Evolutionary conservation across 2,888 invertebrate genomes (phyloP), one percentile per base, ranked within the genome.

Genomic region (Eristalinus sepulchralis): DNA sequence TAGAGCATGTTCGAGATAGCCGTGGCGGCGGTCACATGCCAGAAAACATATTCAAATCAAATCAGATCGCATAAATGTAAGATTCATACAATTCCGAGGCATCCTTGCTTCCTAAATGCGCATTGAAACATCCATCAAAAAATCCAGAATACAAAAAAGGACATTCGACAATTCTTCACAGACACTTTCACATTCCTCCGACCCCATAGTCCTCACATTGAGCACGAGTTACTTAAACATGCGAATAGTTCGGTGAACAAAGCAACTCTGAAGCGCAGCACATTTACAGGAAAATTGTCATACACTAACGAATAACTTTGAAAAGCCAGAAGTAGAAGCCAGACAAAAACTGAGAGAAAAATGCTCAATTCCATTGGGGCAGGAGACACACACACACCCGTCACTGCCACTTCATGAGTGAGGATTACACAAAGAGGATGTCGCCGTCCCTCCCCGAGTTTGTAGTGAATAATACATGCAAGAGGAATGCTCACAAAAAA

Each of bases 251-350:
- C 57, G 22, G 10, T 68, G 36, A 63, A 78, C 55, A 72, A 78
- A 73, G 34, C 72, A 24, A 13, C 39, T 31, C 53, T 47, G 3
- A 20, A 36, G 33, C 53, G 53, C 13, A 60, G 73, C 66, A 63
- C 70, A 83, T 78, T 83, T 75, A 59, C 68, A 71, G 47, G 36
- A 59, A 64, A 83, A 75, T 68, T 78, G 57, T 60, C 66, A 47
- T 75, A 39, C 53, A 17, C 75, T 60, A 33, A 60, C 55, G 53
- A 70, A 70, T 70, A 64, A 70, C 67, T 64, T 68, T 63, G 55
- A 47, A 47, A 47, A 17, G 20, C 3, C 3, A 66, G 6, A 64
- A 22, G 17, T 17, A 31, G 34, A 31, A 36, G 24, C 34, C 27
- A 27, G 53, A 72, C 34, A 55, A 8, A 34, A 13, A n/a, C 22